These are phyloP conservation scores for Dromococcyx pavoninus DNA, from an alignment of 2,797 vertebrate species.

Conservation along the genomic window DNA sequence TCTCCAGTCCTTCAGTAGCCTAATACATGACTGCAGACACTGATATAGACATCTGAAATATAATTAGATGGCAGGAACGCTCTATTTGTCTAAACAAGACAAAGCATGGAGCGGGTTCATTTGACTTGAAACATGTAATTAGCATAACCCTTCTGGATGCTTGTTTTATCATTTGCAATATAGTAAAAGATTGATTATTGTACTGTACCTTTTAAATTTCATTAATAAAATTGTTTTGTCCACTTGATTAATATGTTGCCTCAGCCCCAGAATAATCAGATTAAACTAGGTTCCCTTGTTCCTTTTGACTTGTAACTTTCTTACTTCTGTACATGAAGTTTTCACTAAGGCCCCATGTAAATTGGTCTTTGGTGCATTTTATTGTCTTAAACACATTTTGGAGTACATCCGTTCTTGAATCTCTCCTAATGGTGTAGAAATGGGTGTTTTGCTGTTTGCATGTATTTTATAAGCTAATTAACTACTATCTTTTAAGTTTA, in stretches of 20 bases:
- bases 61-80: constrained; percentile 43
- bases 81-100: constrained; percentile 63
- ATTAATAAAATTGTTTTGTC: constrained; percentile 72
- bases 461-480: not conserved
- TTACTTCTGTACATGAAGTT: not conserved
- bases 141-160: constrained; percentile 70
- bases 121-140: constrained; percentile 67
- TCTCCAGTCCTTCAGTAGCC: not conserved
- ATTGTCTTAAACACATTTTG: not conserved
- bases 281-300: constrained; percentile 33
- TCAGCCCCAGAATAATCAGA: constrained; percentile 42
- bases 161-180: constrained; percentile 71
- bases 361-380: not conserved
- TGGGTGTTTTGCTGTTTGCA: not conserved
- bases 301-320: not conserved
- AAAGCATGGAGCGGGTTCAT: constrained; percentile 45
- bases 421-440: not conserved
- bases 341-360: not conserved
- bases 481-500: not conserved
- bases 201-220: constrained; percentile 66
- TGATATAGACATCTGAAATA: constrained; percentile 45
- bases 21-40: constrained; percentile 33
- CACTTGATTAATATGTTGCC: constrained; percentile 69
- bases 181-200: constrained; percentile 65
- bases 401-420: not conserved